Evolutionary conservation across 2,113 vertebrate species (phyloP).

Genomic region (Cricetomys ansorgei): DNA sequence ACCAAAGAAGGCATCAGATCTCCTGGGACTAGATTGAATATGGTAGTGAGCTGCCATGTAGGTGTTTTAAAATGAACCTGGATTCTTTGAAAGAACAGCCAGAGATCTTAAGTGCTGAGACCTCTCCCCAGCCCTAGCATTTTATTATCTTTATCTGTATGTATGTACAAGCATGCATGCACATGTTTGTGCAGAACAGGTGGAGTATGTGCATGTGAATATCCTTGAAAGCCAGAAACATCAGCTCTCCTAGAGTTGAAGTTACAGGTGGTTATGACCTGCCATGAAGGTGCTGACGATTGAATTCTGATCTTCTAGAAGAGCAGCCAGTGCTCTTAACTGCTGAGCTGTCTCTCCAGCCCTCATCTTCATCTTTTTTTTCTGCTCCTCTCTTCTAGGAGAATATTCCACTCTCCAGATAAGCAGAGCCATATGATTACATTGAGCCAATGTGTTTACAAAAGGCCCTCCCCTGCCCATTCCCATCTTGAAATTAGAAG

Average conservation of each 20-base stretch:
- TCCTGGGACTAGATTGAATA: background rate
- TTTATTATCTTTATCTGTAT: background rate
- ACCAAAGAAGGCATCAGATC: background rate
- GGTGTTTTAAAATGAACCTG: background rate
- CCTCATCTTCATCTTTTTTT: background rate
- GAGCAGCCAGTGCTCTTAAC: background rate
- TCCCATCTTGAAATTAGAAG: background rate
- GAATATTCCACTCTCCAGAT: background rate
- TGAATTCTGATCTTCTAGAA: background rate
- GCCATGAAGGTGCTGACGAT: background rate
- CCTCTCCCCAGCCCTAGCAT: background rate
- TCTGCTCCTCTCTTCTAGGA: background rate
- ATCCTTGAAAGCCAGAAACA: background rate
- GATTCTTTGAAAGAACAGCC: background rate
- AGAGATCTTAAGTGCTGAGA: background rate
- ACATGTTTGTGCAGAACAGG: background rate
- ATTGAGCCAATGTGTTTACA: background rate
- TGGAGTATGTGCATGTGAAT: background rate
- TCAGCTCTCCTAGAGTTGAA: background rate
- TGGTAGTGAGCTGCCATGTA: too few species aligned
- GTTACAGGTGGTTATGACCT: background rate
- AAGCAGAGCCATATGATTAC: background rate
- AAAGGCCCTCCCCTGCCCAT: rapidly evolving
- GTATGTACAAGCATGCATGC: too few species aligned
- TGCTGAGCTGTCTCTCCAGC: background rate